Percentiles rank a stretch among this genome's conserved stretches.
Evolutionary conservation across 2,888 invertebrate species (phyloP).

Genomic region (Pristionchus arcanus): DNA sequence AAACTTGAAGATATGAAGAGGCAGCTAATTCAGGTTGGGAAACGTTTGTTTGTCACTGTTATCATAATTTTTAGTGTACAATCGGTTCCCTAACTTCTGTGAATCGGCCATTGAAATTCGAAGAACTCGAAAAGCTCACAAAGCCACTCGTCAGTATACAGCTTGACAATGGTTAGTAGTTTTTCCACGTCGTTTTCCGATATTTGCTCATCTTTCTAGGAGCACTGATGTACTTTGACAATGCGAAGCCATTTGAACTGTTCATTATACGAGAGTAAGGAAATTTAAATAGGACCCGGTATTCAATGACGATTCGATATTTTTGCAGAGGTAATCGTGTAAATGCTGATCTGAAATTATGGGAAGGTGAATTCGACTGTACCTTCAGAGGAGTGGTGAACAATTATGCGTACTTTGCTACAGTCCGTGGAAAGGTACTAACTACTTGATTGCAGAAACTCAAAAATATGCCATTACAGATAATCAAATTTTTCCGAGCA

Average conservation of each 20-base stretch:
- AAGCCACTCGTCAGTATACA: too few species aligned
- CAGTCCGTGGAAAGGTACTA: background rate
- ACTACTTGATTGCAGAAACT: background rate
- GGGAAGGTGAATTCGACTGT: background rate
- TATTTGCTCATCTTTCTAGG: background rate
- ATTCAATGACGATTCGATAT: too few species aligned
- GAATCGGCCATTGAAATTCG: too few species aligned
- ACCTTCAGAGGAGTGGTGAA: background rate
- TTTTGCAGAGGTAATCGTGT: background rate
- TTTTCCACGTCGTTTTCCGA: too few species aligned
- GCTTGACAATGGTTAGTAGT: too few species aligned
- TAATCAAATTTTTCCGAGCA: background rate
- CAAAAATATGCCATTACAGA: background rate
- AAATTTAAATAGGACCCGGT: background rate
- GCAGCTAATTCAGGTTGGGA: too few species aligned
- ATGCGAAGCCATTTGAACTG: background rate
- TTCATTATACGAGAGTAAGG: background rate
- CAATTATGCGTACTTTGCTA: background rate
- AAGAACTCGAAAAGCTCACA: too few species aligned
- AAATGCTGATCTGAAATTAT: background rate
- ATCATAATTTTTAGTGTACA: too few species aligned
- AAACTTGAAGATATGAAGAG: too few species aligned
- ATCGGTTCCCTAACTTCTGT: too few species aligned
- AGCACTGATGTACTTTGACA: background rate
- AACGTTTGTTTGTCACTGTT: too few species aligned